Percentiles rank a stretch among this genome's conserved stretches.
These are phyloP conservation scores for Sebastes nivosus DNA, from an alignment of 2,797 vertebrate species.

Conservation along the genomic window DNA sequence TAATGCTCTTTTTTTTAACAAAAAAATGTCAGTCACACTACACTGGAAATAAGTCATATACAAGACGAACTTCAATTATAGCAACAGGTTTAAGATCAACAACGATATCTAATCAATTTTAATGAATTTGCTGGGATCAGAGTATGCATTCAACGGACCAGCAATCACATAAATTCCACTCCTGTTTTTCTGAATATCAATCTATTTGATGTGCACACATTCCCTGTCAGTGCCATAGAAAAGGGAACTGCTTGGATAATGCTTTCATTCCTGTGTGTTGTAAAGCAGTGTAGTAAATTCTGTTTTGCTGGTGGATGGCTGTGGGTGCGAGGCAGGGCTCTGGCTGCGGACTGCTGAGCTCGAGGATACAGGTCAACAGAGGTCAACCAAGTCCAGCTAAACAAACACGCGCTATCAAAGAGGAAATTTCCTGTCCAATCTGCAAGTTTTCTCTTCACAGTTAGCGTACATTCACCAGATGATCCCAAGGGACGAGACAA, in stretches of 20 bases:
- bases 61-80: neutral
- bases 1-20: neutral
- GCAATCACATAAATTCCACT: neutral
- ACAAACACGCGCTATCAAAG: constrained; percentile 82
- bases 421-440: constrained; percentile 79
- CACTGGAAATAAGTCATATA: neutral
- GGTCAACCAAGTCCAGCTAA: constrained; percentile 80
- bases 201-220: neutral
- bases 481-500: constrained; percentile 55
- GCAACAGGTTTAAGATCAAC: neutral
- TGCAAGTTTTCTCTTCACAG: constrained; percentile 71
- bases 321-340: constrained; percentile 57
- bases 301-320: constrained; percentile 34
- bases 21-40: neutral
- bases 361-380: constrained; percentile 66
- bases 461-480: constrained; percentile 65
- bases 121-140: neutral
- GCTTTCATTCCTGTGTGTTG: neutral
- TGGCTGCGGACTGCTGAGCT: constrained; percentile 61
- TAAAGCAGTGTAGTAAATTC: constrained; percentile 18
- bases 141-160: neutral
- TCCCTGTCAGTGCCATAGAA: neutral
- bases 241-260: neutral
- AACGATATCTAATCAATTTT: neutral
- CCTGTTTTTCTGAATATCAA: neutral